These are phyloP conservation scores for Peromyscus polionotus DNA, from an alignment of 2,113 vertebrate genomes.

Conservation along the genomic window DNA sequence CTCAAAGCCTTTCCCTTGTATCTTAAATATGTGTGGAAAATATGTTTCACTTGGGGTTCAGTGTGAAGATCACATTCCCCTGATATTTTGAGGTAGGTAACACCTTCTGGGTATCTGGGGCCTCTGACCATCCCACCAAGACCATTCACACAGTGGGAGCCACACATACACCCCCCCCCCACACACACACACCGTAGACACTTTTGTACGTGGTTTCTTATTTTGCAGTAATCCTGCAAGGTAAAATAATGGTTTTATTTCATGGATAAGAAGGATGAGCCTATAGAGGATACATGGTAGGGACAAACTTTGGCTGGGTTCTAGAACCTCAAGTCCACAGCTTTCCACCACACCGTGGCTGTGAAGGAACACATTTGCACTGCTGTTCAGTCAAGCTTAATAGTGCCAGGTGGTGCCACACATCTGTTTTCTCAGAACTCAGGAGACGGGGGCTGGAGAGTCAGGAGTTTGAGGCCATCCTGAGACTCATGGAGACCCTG, in stretches of 20 bases:
- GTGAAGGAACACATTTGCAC: not conserved
- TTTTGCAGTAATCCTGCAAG: not conserved
- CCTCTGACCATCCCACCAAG: not conserved
- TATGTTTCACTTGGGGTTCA: not conserved
- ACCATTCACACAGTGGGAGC: not conserved
- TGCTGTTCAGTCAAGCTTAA: not conserved
- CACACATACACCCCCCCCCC: not conserved
- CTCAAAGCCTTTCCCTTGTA: conserved; percentile 45
- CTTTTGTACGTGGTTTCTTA: not conserved
- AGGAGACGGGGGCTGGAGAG: not conserved
- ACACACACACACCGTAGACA: rapidly evolving
- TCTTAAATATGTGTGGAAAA: conserved; percentile 31
- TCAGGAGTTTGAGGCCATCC: not conserved
- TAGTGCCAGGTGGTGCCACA: not conserved
- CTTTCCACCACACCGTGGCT: not conserved
- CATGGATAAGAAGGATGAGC: not conserved
- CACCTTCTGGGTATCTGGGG: not conserved
- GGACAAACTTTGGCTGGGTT: conserved; percentile 20
- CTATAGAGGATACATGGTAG: not conserved
- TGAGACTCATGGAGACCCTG: not conserved
- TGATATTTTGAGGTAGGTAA: not conserved
- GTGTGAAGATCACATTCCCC: not conserved
- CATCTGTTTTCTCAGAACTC: not conserved
- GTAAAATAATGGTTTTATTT: conserved; percentile 25
- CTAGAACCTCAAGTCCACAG: not conserved